phyloP scores from a whole-genome alignment of 2,888 invertebrate genomes.

The Drosophila siamana region DNA sequence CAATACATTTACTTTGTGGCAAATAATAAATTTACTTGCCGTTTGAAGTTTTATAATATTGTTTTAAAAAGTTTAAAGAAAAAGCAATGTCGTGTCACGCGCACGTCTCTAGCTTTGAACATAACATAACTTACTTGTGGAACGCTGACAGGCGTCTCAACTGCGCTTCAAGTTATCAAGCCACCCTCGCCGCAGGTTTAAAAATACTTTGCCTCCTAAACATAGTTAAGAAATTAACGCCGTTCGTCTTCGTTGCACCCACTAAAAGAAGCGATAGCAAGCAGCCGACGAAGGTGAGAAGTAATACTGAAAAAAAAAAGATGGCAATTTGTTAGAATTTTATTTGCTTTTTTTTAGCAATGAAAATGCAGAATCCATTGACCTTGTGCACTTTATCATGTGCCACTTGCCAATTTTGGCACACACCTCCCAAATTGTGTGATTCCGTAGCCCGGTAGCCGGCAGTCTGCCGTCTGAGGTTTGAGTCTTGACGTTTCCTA shows the following conservation, averaged over 20 bases:
- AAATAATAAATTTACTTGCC: too few relatives aligned
- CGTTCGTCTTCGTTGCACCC: conserved; percentile 56
- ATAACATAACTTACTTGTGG: background rate
- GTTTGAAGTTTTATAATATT: too few relatives aligned
- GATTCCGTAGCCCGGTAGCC: background rate
- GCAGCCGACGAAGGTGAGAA: background rate
- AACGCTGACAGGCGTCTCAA: background rate
- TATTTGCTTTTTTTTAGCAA: conserved; percentile 1
- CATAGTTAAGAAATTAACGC: conserved; percentile 69
- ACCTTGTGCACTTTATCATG: conserved; percentile 28
- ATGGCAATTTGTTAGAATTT: conserved; percentile 42
- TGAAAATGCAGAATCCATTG: conserved; percentile 32
- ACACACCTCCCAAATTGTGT: background rate
- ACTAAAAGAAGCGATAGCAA: background rate
- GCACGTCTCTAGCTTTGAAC: background rate
- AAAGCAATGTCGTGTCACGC: background rate
- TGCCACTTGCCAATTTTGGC: conserved; percentile 1
- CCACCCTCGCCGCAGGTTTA: conserved; percentile 18
- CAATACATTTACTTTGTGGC: too few relatives aligned
- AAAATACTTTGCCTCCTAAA: conserved; percentile 15
- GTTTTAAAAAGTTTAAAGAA: too few relatives aligned
- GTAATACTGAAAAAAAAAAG: conserved; percentile 5
- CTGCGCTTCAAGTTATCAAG: background rate
- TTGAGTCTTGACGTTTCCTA: background rate
- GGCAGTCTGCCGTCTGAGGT: conserved; percentile 2